These are phyloP conservation scores for Tholera decimalis DNA, from an alignment of 2,888 invertebrate genomes.

Conservation along the genomic window DNA sequence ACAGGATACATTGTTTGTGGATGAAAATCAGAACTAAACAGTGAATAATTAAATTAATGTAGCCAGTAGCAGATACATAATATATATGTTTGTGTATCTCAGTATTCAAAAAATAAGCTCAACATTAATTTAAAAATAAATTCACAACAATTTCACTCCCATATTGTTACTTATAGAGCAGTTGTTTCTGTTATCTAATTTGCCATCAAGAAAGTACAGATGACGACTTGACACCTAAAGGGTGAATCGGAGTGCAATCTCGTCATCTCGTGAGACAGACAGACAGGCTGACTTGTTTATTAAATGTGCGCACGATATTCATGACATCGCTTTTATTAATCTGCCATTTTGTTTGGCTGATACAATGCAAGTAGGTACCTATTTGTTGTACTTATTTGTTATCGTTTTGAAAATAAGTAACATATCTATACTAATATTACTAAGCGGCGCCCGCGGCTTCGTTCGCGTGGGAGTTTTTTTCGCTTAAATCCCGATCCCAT, in stretches of 20 bases:
- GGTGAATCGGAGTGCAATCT: conserved; percentile 79
- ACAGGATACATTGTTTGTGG: too few species aligned
- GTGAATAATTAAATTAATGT: too few species aligned
- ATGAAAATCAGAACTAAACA: too few species aligned
- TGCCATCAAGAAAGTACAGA: conserved; percentile 8
- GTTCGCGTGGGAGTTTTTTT: too few species aligned
- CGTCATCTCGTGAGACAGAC: conserved; percentile 80
- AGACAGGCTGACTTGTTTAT: conserved; percentile 72
- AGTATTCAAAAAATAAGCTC: neutral
- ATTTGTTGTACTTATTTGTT: neutral
- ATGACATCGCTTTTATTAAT: conserved; percentile 55
- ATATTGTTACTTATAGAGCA: neutral
- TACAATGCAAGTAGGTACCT: neutral
- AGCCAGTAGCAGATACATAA: too few species aligned
- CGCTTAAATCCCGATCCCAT: too few species aligned
- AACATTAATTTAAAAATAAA: neutral
- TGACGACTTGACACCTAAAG: conserved; percentile 48
- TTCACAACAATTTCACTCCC: neutral
- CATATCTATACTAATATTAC: too few species aligned
- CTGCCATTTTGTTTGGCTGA: conserved; percentile 34
- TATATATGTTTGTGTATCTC: too few species aligned
- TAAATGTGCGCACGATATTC: conserved; percentile 65
- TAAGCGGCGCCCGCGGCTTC: too few species aligned
- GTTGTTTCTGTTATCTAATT: conserved; percentile 27
- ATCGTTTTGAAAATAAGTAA: too few species aligned